Percentiles rank a stretch among this genome's conserved stretches.
Conservation (phyloP, 1,140 invertebrate genomes). For the Hylyphantes graminicola region DNA sequence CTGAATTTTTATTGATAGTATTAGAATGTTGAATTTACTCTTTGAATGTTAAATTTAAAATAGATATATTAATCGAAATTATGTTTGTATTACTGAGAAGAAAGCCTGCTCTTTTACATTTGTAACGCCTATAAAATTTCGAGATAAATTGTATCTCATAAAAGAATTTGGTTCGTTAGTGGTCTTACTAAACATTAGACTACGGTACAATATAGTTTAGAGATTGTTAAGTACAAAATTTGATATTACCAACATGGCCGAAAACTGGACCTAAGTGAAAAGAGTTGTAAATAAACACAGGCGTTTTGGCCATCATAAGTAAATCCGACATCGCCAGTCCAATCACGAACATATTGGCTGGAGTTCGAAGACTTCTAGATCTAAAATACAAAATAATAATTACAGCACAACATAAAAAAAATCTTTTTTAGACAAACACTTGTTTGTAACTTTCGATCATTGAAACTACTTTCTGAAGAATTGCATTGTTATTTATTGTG, state of each 20-base stretch:
- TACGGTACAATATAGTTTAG: not conserved
- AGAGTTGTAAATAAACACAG: conserved; percentile 88
- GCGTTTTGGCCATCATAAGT: conserved; percentile 87
- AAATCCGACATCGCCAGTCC: conserved; percentile 89
- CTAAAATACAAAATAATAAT: conserved; percentile 70
- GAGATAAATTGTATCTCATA: no score
- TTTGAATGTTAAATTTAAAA: no score
- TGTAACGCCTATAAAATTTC: no score
- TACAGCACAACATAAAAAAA: not conserved
- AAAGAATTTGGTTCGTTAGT: no score
- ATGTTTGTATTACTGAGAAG: no score
- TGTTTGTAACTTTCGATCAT: not conserved
- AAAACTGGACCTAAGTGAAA: conserved; percentile 81
- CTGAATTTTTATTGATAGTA: no score
- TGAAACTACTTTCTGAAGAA: not conserved
- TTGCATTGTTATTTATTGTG: no score
- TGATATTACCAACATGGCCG: conserved; percentile 62
- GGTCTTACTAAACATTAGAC: not conserved
- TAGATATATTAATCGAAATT: no score
- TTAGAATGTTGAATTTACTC: no score
- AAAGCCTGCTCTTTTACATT: no score
- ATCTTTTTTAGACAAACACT: not conserved
- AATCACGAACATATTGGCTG: conserved; percentile 90
- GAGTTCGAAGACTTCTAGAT: conserved; percentile 83
- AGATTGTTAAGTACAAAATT: not conserved